Conservation (phyloP, 2,113 vertebrate species). For the Tringa solitaria region DNA sequence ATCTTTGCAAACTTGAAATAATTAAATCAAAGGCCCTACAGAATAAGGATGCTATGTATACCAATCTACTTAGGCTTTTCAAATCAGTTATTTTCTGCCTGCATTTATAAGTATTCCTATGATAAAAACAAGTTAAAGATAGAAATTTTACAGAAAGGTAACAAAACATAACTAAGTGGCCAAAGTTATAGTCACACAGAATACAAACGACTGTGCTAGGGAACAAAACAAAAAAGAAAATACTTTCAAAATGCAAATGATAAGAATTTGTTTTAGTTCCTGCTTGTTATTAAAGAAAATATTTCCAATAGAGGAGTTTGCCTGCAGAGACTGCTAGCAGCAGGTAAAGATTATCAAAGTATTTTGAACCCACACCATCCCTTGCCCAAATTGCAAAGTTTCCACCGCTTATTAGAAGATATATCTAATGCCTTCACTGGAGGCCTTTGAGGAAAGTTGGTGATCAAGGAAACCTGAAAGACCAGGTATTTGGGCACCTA, state of each 20-base stretch:
- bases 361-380: not conserved
- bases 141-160: not conserved
- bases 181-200: not conserved
- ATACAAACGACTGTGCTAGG: not conserved
- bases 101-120: not conserved
- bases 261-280: not conserved
- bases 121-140: not conserved
- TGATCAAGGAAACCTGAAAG: not conserved
- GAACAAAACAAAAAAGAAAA: not conserved
- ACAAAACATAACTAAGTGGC: not conserved
- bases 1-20: not conserved
- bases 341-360: not conserved
- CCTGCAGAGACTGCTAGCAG: not conserved
- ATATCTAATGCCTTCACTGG: not conserved
- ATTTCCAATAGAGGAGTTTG: not conserved
- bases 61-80: not conserved
- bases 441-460: not conserved
- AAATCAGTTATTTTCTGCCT: not conserved
- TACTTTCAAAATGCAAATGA: not conserved
- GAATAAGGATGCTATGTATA: not conserved
- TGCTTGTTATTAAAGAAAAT: not conserved
- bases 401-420: not conserved
- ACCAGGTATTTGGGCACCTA: not conserved
- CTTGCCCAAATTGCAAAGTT: not conserved
- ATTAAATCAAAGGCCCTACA: not conserved